These are phyloP conservation scores for Geophilus truncorum DNA, from an alignment of 2,888 invertebrate genomes.

Conservation along the genomic window DNA sequence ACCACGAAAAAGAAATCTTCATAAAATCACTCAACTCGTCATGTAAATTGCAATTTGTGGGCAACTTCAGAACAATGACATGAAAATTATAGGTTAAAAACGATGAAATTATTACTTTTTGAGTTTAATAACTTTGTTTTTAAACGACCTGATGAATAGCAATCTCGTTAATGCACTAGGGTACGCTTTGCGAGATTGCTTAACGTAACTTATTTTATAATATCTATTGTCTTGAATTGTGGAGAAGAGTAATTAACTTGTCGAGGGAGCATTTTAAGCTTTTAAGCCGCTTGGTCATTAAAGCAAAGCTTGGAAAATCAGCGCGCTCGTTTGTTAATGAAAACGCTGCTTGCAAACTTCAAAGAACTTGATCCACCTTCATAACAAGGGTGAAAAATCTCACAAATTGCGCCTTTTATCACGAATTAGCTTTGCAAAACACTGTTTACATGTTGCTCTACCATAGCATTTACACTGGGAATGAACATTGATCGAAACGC, in stretches of 20 bases:
- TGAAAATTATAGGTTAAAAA: not conserved
- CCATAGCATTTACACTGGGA: conserved; percentile 9
- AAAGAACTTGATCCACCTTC: not conserved
- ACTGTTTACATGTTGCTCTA: too few species aligned
- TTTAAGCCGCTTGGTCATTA: not conserved
- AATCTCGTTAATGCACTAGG: too few species aligned
- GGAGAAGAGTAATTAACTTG: too few species aligned
- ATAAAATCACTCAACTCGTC: not conserved
- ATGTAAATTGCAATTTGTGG: not conserved
- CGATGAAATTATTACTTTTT: not conserved
- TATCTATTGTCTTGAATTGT: too few species aligned
- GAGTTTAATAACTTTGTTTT: not conserved
- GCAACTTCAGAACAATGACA: not conserved
- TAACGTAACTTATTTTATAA: too few species aligned
- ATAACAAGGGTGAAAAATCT: not conserved
- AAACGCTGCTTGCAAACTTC: too few species aligned
- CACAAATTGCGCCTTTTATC: not conserved
- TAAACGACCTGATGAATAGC: not conserved
- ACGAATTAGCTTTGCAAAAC: not conserved
- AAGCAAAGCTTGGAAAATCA: not conserved
- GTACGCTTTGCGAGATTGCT: too few species aligned
- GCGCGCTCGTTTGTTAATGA: not conserved
- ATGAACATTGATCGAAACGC: conserved; percentile 45
- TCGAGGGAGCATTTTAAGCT: not conserved
- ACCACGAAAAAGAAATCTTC: not conserved